phyloP scores from a whole-genome alignment of 2,888 invertebrate species.

The Dynastes tityus region DNA sequence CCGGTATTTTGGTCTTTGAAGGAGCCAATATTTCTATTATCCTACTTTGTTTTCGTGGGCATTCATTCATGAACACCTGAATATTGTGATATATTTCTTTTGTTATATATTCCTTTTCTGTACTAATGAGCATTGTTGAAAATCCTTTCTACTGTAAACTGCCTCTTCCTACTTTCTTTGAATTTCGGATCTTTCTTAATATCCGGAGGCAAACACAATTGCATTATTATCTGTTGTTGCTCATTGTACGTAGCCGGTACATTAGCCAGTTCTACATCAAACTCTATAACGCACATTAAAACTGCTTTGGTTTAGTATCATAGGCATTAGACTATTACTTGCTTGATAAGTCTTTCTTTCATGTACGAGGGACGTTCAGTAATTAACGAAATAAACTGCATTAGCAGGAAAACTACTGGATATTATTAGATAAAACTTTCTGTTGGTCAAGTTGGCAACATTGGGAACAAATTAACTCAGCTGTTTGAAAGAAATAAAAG shows the following conservation, averaged over 20 bases:
- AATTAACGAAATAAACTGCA: too few relatives aligned
- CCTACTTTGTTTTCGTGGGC: slow-evolving; percentile 49
- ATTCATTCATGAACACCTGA: slow-evolving; percentile 53
- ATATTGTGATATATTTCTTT: slow-evolving; percentile 40
- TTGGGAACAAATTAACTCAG: too few relatives aligned
- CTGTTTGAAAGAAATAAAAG: too few relatives aligned
- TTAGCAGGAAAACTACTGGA: too few relatives aligned
- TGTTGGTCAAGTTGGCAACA: too few relatives aligned
- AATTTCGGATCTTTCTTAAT: slow-evolving; percentile 32
- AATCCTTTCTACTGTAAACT: slow-evolving; percentile 13
- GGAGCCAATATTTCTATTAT: slow-evolving; percentile 51
- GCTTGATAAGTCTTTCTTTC: too few relatives aligned
- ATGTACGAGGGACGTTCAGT: too few relatives aligned
- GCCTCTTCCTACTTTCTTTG: slow-evolving; percentile 19
- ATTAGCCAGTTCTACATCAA: too few relatives aligned
- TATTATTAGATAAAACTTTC: too few relatives aligned
- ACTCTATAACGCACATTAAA: too few relatives aligned
- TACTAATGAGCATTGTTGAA: slow-evolving; percentile 30
- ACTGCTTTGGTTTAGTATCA: too few relatives aligned
- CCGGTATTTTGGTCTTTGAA: slow-evolving; percentile 58
- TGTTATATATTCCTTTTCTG: slow-evolving; percentile 26
- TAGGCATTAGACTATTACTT: too few relatives aligned
- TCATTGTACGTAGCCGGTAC: not conserved
- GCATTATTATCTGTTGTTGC: not conserved
- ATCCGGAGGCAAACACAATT: not conserved